Conservation (phyloP, 2,888 invertebrate genomes). For the Poecilus cupreus region DNA sequence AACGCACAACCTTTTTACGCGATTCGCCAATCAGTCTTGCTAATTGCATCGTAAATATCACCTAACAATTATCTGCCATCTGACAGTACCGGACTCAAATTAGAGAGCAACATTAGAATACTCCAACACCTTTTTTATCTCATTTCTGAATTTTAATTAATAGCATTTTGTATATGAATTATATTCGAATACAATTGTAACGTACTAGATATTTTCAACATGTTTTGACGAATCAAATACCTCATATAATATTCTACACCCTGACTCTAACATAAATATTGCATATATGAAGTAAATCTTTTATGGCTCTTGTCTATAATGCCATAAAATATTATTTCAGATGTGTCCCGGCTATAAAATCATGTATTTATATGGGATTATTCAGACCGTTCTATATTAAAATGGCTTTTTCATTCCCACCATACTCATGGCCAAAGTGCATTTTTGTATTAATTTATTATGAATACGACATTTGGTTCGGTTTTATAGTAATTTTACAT, state of each 20-base stretch:
- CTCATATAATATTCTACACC: conserved; percentile 29
- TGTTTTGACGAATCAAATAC: not conserved
- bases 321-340: conserved; percentile 46
- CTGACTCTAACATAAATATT: conserved; percentile 36
- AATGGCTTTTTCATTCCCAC: conserved; percentile 1
- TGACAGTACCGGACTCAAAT: not conserved
- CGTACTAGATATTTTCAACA: not conserved
- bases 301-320: conserved; percentile 43
- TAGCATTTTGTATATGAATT: too few relatives aligned
- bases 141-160: too few relatives aligned
- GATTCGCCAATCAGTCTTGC: conserved; percentile 22
- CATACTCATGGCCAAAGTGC: not conserved
- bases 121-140: not conserved
- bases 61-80: conserved; percentile 29
- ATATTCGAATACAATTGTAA: too few relatives aligned
- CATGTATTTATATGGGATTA: conserved; percentile 45
- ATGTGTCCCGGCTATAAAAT: conserved; percentile 23
- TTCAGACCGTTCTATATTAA: conserved; percentile 28
- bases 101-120: not conserved
- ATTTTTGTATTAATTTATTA: conserved; percentile 21
- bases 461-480: not conserved
- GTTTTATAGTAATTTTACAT: not conserved
- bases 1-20: conserved; percentile 1
- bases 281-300: conserved; percentile 44
- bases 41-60: conserved; percentile 30